Evolutionary conservation across 2,888 invertebrate species (phyloP).

Genomic region (Congeria kusceri): DNA sequence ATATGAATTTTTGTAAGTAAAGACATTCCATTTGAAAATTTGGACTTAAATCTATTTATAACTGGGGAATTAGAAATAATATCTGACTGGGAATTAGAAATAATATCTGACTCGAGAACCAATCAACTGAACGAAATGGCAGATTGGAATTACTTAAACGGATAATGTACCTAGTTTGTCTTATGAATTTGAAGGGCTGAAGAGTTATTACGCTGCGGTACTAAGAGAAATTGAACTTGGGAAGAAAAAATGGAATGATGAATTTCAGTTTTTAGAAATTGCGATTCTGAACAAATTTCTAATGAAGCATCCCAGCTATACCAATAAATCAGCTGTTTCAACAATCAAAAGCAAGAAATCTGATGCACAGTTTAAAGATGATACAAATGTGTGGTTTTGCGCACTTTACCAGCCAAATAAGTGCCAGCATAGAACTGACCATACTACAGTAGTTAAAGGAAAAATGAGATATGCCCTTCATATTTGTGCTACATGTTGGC

Average conservation of each 20-base stretch:
- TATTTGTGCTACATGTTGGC: background rate
- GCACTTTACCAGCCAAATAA: background rate
- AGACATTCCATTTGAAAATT: background rate
- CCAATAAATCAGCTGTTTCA: too few species aligned
- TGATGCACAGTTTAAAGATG: too few species aligned
- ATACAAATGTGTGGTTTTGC: background rate
- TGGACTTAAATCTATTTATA: constrained; percentile 10
- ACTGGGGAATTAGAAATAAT: constrained; percentile 28
- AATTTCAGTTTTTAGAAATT: constrained; percentile 23
- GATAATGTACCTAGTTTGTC: constrained; percentile 23
- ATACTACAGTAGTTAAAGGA: background rate
- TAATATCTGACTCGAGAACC: constrained; percentile 3
- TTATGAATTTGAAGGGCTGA: constrained; percentile 12
- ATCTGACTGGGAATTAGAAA: constrained; percentile 24
- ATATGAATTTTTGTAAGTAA: background rate
- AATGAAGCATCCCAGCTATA: too few species aligned
- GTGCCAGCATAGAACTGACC: background rate
- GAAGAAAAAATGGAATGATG: constrained; percentile 8
- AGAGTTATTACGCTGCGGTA: constrained; percentile 17
- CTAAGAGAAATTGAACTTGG: constrained; percentile 28
- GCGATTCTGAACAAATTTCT: background rate
- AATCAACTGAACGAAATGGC: constrained; percentile 15
- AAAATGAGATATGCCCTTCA: background rate
- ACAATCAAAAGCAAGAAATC: too few species aligned
- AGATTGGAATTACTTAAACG: too few species aligned